These are phyloP conservation scores for Drosophila repletoides DNA, from an alignment of 1,140 invertebrate genomes.

Conservation along the genomic window DNA sequence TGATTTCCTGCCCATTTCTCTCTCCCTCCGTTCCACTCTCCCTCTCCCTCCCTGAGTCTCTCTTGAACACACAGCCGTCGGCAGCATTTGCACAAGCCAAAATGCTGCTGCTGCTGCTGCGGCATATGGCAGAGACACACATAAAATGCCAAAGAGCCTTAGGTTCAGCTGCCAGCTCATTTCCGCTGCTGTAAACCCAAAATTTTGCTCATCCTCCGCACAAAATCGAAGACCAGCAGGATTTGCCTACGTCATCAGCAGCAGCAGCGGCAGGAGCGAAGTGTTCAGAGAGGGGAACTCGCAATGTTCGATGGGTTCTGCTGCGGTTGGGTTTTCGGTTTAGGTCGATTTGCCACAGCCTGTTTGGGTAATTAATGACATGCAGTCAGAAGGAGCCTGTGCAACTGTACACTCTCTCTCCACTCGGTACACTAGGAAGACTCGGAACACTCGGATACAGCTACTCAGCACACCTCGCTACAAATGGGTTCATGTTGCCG, in stretches of 20 bases:
- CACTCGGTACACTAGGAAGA: neutral
- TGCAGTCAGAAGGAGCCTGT: too few relatives aligned
- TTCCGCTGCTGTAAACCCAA: slow-evolving; percentile 50
- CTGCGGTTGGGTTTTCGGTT: slow-evolving; percentile 40
- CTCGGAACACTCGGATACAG: neutral
- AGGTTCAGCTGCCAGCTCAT: slow-evolving; percentile 43
- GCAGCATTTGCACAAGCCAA: slow-evolving; percentile 60
- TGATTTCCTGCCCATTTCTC: slow-evolving; percentile 66
- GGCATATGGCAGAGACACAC: slow-evolving; percentile 48
- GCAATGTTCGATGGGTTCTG: slow-evolving; percentile 19
- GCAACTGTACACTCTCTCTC: too few relatives aligned
- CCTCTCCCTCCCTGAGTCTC: too few relatives aligned
- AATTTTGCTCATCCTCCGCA: slow-evolving; percentile 1
- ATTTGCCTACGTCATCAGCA: slow-evolving; percentile 60
- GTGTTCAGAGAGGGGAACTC: slow-evolving; percentile 2
- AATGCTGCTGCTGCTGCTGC: slow-evolving; percentile 65
- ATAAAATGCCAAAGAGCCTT: slow-evolving; percentile 35
- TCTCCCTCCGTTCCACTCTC: too few relatives aligned
- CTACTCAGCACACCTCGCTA: neutral
- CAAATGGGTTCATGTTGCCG: neutral
- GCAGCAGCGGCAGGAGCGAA: neutral
- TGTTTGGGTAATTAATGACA: slow-evolving; percentile 67
- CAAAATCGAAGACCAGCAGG: slow-evolving; percentile 49
- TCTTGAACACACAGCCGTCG: slow-evolving; percentile 18
- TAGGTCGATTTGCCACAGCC: slow-evolving; percentile 51